phyloP scores from a whole-genome alignment of 2,113 vertebrate species.

The Pangasianodon hypophthalmus region DNA sequence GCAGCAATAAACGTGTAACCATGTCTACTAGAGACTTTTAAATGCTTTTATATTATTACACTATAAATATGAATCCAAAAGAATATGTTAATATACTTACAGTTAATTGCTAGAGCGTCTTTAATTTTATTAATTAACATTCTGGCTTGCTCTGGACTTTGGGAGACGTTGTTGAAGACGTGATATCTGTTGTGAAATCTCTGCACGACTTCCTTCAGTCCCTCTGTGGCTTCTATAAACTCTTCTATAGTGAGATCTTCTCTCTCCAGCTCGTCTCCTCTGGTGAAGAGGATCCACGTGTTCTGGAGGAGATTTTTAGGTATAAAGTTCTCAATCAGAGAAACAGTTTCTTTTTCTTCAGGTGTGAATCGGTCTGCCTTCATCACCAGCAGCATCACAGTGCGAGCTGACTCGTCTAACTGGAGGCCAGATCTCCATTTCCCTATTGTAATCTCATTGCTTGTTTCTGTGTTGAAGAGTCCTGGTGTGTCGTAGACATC shows the following conservation, averaged over 20 bases:
- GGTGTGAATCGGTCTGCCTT: neutral
- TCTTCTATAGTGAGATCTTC: neutral
- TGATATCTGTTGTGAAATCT: conserved; percentile 31
- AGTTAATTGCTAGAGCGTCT: neutral
- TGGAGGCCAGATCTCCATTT: neutral
- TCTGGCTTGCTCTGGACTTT: neutral
- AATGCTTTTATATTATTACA: too few relatives aligned
- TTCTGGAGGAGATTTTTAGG: neutral
- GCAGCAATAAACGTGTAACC: too few relatives aligned
- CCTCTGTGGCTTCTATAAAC: neutral
- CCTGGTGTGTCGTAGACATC: conserved; percentile 43
- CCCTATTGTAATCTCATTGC: neutral
- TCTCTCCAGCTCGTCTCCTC: conserved; percentile 25
- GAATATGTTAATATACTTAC: neutral
- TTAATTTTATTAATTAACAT: neutral
- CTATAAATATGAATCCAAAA: too few relatives aligned
- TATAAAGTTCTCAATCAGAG: conserved; percentile 4
- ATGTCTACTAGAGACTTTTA: too few relatives aligned
- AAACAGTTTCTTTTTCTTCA: conserved; percentile 2
- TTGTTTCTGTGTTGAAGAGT: neutral
- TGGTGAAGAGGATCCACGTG: conserved; percentile 50
- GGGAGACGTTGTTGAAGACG: neutral
- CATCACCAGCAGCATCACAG: conserved; percentile 38
- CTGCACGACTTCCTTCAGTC: conserved; percentile 3
- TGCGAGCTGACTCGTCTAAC: neutral